These are phyloP conservation scores for Amblyopsis rosae DNA, from an alignment of 2,113 vertebrate species.

Conservation along the genomic window DNA sequence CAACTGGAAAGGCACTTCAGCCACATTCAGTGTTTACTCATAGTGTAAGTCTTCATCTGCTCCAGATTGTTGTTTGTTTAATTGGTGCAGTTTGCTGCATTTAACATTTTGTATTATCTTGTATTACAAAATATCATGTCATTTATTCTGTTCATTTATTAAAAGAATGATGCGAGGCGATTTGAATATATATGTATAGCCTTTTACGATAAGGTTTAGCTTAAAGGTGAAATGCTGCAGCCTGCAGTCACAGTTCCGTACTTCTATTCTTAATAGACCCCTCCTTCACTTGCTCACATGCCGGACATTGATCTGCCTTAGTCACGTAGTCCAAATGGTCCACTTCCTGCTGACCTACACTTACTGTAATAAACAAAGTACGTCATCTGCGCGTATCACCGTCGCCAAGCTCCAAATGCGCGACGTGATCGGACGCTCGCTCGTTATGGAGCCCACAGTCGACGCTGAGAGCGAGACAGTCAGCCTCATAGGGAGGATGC, in stretches of 20 bases:
- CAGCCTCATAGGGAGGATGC: slow-evolving; percentile 54
- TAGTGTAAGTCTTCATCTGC: slow-evolving; percentile 53
- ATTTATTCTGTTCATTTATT: background rate
- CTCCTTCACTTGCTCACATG: background rate
- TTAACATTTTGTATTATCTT: slow-evolving; percentile 21
- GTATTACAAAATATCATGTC: slow-evolving; percentile 13
- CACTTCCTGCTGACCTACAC: slow-evolving; percentile 59
- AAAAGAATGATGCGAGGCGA: too few relatives aligned
- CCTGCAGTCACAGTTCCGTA: background rate
- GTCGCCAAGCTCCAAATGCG: slow-evolving; percentile 13
- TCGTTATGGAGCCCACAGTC: slow-evolving; percentile 47
- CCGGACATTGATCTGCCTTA: slow-evolving; percentile 17
- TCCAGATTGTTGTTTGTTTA: slow-evolving; percentile 37
- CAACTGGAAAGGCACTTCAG: slow-evolving; percentile 65
- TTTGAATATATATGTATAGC: too few relatives aligned
- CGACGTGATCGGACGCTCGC: slow-evolving; percentile 43
- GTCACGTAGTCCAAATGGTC: slow-evolving; percentile 61
- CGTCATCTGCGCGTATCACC: slow-evolving; percentile 29
- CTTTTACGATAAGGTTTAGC: too few relatives aligned
- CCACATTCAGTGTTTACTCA: slow-evolving; percentile 50
- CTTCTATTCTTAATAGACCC: background rate
- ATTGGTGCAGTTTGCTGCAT: slow-evolving; percentile 55
- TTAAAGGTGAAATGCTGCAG: background rate
- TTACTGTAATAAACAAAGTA: slow-evolving; percentile 26
- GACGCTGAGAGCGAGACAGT: slow-evolving; percentile 54